These are phyloP conservation scores for Mustela nigripes DNA, from an alignment of 2,113 vertebrate genomes.

Conservation along the genomic window DNA sequence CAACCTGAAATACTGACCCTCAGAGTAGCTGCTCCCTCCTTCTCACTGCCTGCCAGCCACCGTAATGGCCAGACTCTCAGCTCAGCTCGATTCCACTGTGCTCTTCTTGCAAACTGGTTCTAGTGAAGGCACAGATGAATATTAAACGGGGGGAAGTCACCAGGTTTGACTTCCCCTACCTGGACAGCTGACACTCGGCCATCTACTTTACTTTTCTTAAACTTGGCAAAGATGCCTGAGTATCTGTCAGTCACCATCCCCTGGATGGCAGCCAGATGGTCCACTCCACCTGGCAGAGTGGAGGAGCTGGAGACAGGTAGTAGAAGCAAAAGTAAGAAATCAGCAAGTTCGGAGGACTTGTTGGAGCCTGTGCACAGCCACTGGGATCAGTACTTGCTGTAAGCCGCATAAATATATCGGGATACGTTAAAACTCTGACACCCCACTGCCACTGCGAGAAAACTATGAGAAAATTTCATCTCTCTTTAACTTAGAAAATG, in stretches of 20 bases:
- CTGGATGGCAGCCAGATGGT: neutral
- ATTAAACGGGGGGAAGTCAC: neutral
- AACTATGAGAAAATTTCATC: neutral
- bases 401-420: neutral
- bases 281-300: neutral
- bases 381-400: neutral
- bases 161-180: neutral
- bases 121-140: neutral
- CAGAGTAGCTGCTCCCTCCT: no score
- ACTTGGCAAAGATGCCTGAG: neutral
- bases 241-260: neutral
- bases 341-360: neutral
- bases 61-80: neutral
- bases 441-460: neutral
- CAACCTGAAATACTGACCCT: neutral
- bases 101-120: neutral
- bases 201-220: neutral
- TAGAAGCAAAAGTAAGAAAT: neutral
- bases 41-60: neutral
- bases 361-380: rapidly evolving
- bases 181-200: no score
- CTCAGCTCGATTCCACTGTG: rapidly evolving
- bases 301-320: neutral
- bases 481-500: neutral
- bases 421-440: neutral